Conservation (phyloP, 2,113 vertebrate genomes). For the Montifringilla adamsi region DNA sequence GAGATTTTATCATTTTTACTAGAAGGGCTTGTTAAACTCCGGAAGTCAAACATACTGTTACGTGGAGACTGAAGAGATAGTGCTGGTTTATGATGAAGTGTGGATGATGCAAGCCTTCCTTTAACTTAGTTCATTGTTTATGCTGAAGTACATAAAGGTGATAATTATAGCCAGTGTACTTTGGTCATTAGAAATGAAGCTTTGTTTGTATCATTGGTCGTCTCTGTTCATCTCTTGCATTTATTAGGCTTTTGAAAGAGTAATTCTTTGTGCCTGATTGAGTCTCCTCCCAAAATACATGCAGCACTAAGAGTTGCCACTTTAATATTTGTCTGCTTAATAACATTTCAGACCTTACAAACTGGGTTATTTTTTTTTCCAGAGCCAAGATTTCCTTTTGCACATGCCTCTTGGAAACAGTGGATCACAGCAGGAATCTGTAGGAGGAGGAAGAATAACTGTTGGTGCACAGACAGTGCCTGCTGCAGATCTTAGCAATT, state of each 20-base stretch:
- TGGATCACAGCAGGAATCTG: conserved; percentile 80
- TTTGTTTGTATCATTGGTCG: neutral
- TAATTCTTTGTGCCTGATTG: neutral
- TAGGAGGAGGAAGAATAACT: conserved; percentile 78
- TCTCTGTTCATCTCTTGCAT: neutral
- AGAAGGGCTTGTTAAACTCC: neutral
- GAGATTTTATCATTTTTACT: neutral
- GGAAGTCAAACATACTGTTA: neutral
- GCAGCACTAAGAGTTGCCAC: neutral
- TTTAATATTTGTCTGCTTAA: neutral
- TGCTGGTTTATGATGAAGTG: neutral
- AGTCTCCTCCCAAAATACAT: neutral
- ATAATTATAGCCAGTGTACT: neutral
- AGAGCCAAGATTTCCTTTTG: conserved; percentile 94
- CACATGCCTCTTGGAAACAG: conserved; percentile 87
- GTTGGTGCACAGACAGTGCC: conserved; percentile 82
- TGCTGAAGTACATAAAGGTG: neutral
- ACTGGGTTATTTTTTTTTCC: neutral
- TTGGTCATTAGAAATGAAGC: neutral
- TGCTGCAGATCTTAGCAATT: conserved; percentile 77
- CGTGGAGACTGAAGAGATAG: neutral
- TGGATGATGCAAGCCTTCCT: conserved; percentile 15
- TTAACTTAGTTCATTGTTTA: conserved; percentile 12
- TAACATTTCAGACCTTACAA: neutral
- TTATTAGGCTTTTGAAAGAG: neutral